These are phyloP conservation scores for Miltochrista miniata DNA, from an alignment of 2,888 invertebrate species.

Conservation along the genomic window DNA sequence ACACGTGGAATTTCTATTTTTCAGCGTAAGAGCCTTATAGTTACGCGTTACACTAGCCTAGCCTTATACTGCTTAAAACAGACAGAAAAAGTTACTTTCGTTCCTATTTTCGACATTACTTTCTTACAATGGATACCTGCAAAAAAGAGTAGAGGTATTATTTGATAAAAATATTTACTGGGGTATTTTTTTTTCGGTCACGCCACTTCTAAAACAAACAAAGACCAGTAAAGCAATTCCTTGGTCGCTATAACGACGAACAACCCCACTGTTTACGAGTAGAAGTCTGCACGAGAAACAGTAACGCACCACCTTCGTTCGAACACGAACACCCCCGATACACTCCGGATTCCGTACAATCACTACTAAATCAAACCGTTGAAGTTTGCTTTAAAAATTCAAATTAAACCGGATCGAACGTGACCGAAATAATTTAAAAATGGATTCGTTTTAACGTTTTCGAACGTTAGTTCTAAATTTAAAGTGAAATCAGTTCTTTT, in stretches of 20 bases:
- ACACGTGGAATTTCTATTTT: too few relatives aligned
- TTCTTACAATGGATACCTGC: too few relatives aligned
- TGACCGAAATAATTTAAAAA: constrained; percentile 19
- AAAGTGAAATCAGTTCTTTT: constrained; percentile 31
- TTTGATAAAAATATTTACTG: too few relatives aligned
- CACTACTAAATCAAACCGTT: constrained; percentile 30
- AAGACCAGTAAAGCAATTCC: constrained; percentile 72
- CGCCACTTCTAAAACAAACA: constrained; percentile 67
- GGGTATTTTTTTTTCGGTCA: too few relatives aligned
- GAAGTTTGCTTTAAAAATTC: constrained; percentile 15
- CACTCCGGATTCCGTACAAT: constrained; percentile 20
- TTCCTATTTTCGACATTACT: too few relatives aligned
- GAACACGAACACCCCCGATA: constrained; percentile 66
- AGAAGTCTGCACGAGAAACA: constrained; percentile 79
- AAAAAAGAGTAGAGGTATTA: too few relatives aligned
- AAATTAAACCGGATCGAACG: constrained; percentile 24
- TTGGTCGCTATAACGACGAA: constrained; percentile 83
- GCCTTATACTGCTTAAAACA: too few relatives aligned
- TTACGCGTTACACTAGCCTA: too few relatives aligned
- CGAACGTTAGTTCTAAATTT: constrained; percentile 19
- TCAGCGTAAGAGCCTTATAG: too few relatives aligned
- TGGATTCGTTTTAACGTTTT: constrained; percentile 11
- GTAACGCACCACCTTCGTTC: constrained; percentile 81
- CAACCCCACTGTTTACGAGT: constrained; percentile 82
- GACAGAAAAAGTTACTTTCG: too few relatives aligned